These are phyloP conservation scores for Campoplex nolae DNA, from an alignment of 2,888 invertebrate species.

Conservation along the genomic window DNA sequence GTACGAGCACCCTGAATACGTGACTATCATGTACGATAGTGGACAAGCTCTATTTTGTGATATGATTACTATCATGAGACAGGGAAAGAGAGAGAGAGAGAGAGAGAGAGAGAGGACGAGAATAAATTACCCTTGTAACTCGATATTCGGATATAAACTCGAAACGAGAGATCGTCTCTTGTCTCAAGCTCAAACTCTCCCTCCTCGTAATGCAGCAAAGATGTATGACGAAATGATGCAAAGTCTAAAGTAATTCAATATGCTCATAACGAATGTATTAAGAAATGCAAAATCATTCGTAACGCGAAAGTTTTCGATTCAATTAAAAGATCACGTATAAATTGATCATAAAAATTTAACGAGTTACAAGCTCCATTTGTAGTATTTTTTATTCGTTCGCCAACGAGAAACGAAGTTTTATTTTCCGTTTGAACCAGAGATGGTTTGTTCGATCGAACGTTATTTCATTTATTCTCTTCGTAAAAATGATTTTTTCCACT, in stretches of 20 bases:
- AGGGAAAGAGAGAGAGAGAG: background rate
- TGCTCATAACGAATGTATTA: no score
- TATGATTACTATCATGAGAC: conserved; percentile 47
- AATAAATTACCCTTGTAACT: conserved; percentile 41
- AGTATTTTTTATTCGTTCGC: background rate
- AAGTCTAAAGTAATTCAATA: background rate
- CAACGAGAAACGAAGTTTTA: background rate
- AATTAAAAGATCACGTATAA: no score
- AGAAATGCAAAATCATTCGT: no score
- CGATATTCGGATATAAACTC: conserved; percentile 44
- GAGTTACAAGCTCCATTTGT: no score
- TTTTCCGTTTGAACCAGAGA: background rate
- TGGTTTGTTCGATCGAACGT: background rate
- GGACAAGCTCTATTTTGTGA: conserved; percentile 30
- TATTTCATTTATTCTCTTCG: no score
- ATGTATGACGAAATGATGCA: conserved; percentile 7
- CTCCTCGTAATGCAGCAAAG: conserved; percentile 11
- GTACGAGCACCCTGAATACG: conserved; percentile 48
- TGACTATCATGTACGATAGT: conserved; percentile 43
- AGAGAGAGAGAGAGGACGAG: background rate
- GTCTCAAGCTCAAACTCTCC: background rate
- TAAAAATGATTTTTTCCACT: no score
- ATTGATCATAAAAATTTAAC: no score
- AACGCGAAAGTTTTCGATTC: no score
- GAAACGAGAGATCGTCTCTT: conserved; percentile 43